Evolutionary conservation across 1,140 invertebrate genomes (phyloP).

Genomic region (Nephotettix cincticeps): DNA sequence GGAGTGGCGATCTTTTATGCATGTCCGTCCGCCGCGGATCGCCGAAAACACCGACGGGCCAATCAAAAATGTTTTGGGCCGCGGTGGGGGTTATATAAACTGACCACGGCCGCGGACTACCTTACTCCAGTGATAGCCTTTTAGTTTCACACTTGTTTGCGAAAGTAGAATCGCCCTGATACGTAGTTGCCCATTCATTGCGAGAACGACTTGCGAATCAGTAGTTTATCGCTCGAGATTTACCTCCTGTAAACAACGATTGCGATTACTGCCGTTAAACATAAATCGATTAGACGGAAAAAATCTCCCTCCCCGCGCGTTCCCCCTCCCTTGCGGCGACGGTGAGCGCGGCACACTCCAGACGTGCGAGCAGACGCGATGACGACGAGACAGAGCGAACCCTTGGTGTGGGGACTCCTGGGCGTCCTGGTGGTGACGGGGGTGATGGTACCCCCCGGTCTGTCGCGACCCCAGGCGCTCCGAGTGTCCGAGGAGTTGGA

Average conservation of each 20-base stretch:
- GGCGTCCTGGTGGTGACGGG: background rate
- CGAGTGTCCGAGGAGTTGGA: background rate
- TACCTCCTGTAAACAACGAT: too few relatives aligned
- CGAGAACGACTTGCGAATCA: too few relatives aligned
- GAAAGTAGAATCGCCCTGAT: too few relatives aligned
- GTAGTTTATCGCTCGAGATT: too few relatives aligned
- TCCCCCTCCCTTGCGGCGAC: background rate
- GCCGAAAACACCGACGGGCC: background rate
- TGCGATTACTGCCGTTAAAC: background rate
- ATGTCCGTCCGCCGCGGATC: background rate
- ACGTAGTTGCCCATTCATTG: too few relatives aligned
- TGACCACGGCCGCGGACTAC: background rate
- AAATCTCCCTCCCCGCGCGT: slow-evolving; percentile 3
- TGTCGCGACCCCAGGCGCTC: background rate
- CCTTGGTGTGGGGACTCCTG: background rate
- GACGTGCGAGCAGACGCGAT: background rate
- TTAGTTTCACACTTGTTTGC: background rate
- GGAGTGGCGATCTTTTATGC: slow-evolving; percentile 3
- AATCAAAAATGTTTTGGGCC: background rate
- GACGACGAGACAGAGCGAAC: background rate
- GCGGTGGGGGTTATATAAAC: slow-evolving; percentile 2
- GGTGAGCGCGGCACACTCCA: background rate
- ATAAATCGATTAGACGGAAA: slow-evolving; percentile 7
- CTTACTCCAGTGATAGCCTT: background rate
- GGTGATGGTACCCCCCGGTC: background rate